Evolutionary conservation across 2,888 invertebrate species (phyloP), one percentile per base, ranked within the genome.

Genomic region (Stegophylla sp.): DNA sequence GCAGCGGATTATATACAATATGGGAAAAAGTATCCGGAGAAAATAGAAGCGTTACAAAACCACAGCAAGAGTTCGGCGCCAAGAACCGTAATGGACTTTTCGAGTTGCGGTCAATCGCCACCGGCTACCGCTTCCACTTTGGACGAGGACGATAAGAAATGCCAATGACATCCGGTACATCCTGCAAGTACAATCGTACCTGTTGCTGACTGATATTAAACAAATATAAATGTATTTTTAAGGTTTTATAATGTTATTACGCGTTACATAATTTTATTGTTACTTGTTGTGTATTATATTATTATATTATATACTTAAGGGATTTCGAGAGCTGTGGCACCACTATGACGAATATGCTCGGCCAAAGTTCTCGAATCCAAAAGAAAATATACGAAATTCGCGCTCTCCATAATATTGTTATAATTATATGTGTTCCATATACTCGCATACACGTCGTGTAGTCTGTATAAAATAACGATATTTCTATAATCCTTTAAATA

Each of bases 181-280:
- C n/a, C 61, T n/a, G 20, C 67, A 48, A 69, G 77, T 71, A 79
- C 77, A 17, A 61, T 79, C 12, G 77, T 79, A 71, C 77, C 77
- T 71, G 59, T 79, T 51, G 69, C 77, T 69, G 77, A 79, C 77
- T 79, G 77, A 77, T 63, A 63, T 74, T 56, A 72, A 61, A 64
- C 20, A 7, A 41, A 12, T 23, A 12, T 23, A 34, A 45, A 45
- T 45, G 0, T 56, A 45, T 28, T 73, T 73, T 45, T 73, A 61
- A 45, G 59, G 12, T 72, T 26, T 17, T 59, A 43, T 17, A n/a
- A n/a, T n/a, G n/a, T n/a, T n/a, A n/a, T n/a, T n/a, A 34, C 7
- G 17, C 1, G 17, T 64, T 64, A 12, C 41, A 43, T 64, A 7
- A 15, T 61, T 61, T 41, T 56, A 56, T 56, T 61, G 61, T 61